Conservation (phyloP, 2,113 vertebrate genomes). For the Athene cunicularia region DNA sequence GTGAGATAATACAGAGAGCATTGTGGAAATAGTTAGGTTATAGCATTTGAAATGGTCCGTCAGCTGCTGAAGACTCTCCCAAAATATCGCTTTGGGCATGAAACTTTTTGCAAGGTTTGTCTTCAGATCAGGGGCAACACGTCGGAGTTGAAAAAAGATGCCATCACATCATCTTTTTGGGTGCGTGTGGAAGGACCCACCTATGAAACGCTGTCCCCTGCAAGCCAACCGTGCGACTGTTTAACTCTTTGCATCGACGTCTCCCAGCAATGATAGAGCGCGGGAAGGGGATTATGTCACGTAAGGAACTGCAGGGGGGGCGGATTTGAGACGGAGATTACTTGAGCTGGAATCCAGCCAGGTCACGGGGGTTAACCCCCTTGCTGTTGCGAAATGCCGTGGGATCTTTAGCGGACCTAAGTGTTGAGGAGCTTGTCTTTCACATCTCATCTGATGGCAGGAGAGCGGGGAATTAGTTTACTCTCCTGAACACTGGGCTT, state of each 20-base stretch:
- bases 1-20: not conserved
- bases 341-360: conserved; percentile 17
- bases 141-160: not conserved
- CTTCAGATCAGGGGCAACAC: not conserved
- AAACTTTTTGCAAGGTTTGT: not conserved
- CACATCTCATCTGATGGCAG: not conserved
- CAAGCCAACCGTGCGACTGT: accelerated
- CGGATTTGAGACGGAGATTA: not conserved
- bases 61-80: not conserved
- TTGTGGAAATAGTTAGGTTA: not conserved
- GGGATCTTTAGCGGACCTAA: not conserved
- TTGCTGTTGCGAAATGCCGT: not conserved
- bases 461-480: conserved; percentile 20
- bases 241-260: not conserved
- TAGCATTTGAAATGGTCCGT: not conserved
- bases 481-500: not conserved
- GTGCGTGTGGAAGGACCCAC: not conserved
- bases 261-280: accelerated
- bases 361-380: conserved; percentile 28
- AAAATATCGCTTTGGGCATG: not conserved
- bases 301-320: not conserved
- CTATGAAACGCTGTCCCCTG: not conserved
- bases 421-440: not conserved
- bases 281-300: not conserved
- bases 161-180: not conserved